phyloP scores from a whole-genome alignment of 2,888 invertebrate species.

The Chaetogeoica ovagalla region DNA sequence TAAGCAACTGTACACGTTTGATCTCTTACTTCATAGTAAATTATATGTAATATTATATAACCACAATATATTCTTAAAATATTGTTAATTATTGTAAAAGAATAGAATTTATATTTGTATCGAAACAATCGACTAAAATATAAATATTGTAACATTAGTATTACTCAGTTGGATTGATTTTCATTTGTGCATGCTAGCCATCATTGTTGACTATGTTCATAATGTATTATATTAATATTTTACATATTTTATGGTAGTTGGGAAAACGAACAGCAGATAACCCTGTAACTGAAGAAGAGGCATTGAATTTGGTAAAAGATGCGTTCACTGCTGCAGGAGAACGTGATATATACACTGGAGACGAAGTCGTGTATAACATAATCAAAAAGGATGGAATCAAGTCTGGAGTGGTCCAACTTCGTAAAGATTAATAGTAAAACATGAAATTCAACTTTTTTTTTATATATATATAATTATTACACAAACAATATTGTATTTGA shows the following conservation, averaged over 20 bases:
- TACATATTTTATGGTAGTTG: conserved; percentile 64
- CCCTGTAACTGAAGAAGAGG: conserved; percentile 75
- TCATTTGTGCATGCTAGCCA: too few relatives aligned
- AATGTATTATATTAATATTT: not conserved
- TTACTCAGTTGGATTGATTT: too few relatives aligned
- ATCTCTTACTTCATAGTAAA: too few relatives aligned
- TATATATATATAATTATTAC: not conserved
- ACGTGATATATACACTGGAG: conserved; percentile 96
- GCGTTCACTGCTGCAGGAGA: conserved; percentile 97
- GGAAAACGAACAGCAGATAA: conserved; percentile 61
- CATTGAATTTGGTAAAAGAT: conserved; percentile 85
- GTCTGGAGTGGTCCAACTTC: conserved; percentile 72
- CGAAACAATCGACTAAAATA: too few relatives aligned
- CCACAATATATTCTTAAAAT: too few relatives aligned
- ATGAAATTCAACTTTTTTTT: conserved; percentile 19
- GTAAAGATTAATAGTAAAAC: conserved; percentile 74
- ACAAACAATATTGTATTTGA: conserved; percentile 17
- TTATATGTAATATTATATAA: too few relatives aligned
- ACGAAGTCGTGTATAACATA: conserved; percentile 81
- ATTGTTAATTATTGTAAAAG: too few relatives aligned
- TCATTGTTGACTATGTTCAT: not conserved
- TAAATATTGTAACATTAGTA: too few relatives aligned
- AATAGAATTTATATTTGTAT: too few relatives aligned
- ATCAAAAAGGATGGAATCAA: conserved; percentile 86
- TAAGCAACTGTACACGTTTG: too few relatives aligned